Conservation (phyloP, 2,113 vertebrate species). For the Ptychochromis oligacanthus region DNA sequence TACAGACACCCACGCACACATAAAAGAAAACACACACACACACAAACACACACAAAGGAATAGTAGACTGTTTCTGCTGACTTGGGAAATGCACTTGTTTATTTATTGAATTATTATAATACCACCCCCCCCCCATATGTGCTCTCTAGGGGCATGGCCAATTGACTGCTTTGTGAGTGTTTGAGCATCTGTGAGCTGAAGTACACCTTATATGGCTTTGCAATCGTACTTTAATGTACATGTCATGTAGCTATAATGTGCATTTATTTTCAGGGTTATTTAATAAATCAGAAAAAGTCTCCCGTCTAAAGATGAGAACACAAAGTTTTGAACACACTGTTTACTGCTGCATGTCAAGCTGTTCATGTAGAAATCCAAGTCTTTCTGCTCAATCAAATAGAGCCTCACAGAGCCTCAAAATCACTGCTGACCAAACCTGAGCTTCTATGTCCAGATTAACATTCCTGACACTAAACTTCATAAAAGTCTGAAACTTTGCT, state of each 20-base stretch:
- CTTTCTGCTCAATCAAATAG: conserved; percentile 9
- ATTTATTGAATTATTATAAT: conserved; percentile 76
- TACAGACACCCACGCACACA: background rate
- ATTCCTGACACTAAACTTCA: background rate
- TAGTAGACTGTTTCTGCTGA: conserved; percentile 64
- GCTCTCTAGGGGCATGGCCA: conserved; percentile 58
- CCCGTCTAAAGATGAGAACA: conserved; percentile 17
- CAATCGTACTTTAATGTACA: conserved; percentile 52
- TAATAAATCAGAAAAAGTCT: conserved; percentile 46
- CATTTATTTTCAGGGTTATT: conserved; percentile 49
- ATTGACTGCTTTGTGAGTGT: conserved; percentile 58
- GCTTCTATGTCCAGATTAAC: conserved; percentile 14
- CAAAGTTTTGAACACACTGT: conserved; percentile 15
- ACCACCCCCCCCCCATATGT: conserved; percentile 33
- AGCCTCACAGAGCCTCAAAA: background rate
- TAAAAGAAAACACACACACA: background rate
- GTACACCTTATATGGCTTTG: conserved; percentile 43
- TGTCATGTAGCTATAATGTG: conserved; percentile 46
- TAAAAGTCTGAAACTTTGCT: background rate
- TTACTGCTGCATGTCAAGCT: background rate
- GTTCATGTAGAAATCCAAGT: background rate
- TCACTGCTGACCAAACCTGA: background rate
- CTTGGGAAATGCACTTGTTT: conserved; percentile 65
- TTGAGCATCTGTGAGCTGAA: conserved; percentile 58
- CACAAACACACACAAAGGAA: conserved; percentile 34